These are phyloP conservation scores for Cephalopachus bancanus DNA, from an alignment of 2,797 vertebrate species.

Conservation along the genomic window DNA sequence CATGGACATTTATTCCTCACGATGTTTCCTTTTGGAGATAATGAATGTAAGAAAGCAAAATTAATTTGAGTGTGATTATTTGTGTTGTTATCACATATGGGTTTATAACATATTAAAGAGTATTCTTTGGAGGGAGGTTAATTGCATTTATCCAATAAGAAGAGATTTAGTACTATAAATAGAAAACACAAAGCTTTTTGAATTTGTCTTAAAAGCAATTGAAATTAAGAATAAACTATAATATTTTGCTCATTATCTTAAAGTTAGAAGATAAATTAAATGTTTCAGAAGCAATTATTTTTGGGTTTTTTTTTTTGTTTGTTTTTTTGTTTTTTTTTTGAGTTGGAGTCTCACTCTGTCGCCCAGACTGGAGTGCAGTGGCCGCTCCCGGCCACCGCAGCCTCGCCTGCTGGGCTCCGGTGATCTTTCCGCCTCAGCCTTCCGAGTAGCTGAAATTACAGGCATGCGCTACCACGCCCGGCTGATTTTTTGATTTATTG, in stretches of 20 bases:
- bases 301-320: no score
- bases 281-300: slow-evolving; percentile 68
- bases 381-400: no score
- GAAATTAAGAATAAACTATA: slow-evolving; percentile 56
- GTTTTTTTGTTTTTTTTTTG: no score
- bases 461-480: no score
- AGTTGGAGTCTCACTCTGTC: no score
- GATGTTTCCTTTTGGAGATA: neutral
- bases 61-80: slow-evolving; percentile 52
- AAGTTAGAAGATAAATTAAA: slow-evolving; percentile 58
- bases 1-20: neutral
- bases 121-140: slow-evolving; percentile 50
- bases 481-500: no score
- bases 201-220: slow-evolving; percentile 64
- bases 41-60: slow-evolving; percentile 38
- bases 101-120: neutral
- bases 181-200: slow-evolving; percentile 32
- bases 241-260: slow-evolving; percentile 60
- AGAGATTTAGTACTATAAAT: slow-evolving; percentile 60
- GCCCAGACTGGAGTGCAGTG: no score
- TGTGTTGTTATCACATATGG: slow-evolving; percentile 48
- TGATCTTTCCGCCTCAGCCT: no score
- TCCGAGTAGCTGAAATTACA: no score
- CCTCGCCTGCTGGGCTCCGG: no score
- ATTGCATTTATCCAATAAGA: slow-evolving; percentile 60